Evolutionary conservation across 2,113 vertebrate species (phyloP).

Genomic region (Myotis brandtii): DNA sequence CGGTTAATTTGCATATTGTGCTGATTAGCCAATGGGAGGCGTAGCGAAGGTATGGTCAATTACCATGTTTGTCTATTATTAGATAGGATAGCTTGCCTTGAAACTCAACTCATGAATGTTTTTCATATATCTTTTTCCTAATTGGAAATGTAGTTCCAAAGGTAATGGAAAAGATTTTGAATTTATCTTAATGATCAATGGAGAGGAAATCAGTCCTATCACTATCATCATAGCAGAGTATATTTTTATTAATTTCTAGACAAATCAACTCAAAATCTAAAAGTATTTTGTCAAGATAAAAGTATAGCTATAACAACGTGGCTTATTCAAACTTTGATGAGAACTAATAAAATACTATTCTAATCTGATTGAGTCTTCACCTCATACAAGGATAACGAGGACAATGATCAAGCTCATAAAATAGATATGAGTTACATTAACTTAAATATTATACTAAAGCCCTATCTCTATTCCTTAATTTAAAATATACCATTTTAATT

Average conservation of each 20-base stretch:
- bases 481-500: background rate
- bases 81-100: background rate
- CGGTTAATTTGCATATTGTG: too few species aligned
- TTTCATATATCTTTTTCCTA: background rate
- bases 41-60: too few species aligned
- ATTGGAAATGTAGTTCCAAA: slow-evolving; percentile 10
- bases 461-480: background rate
- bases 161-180: slow-evolving; percentile 7
- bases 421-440: slow-evolving; percentile 12
- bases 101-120: slow-evolving; percentile 16
- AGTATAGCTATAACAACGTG: slow-evolving; percentile 4
- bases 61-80: too few species aligned
- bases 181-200: background rate
- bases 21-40: too few species aligned
- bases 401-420: slow-evolving; percentile 19
- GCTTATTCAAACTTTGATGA: background rate
- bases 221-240: background rate
- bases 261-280: slow-evolving; percentile 3
- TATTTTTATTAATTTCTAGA: slow-evolving; percentile 22
- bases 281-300: slow-evolving; percentile 24
- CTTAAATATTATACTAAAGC: background rate
- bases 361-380: background rate
- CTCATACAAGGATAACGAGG: background rate
- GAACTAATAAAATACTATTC: slow-evolving; percentile 15
- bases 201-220: slow-evolving; percentile 16